phyloP scores from a whole-genome alignment of 2,888 invertebrate genomes.

The Candidula unifasciata region DNA sequence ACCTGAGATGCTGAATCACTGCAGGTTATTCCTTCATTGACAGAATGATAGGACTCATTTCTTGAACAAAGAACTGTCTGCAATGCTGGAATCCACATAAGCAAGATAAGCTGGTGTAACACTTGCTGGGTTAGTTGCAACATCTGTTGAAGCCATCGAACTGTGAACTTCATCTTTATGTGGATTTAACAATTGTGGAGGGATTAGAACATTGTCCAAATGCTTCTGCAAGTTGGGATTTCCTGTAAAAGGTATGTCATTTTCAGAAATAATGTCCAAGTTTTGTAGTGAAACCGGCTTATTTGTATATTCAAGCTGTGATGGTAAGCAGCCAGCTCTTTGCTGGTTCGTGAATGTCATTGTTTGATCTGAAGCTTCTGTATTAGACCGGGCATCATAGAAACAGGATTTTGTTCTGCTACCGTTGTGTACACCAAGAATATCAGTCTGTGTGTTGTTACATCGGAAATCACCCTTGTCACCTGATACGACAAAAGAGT shows the following conservation, averaged over 20 bases:
- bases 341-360: not conserved
- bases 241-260: constrained; percentile 70
- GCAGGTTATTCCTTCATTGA: not conserved
- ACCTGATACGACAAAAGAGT: constrained; percentile 71
- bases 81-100: too few relatives aligned
- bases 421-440: not conserved
- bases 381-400: not conserved
- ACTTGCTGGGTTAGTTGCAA: not conserved
- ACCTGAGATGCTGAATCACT: not conserved
- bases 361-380: not conserved
- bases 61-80: too few relatives aligned
- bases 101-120: too few relatives aligned
- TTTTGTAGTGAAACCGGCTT: not conserved
- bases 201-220: constrained; percentile 70
- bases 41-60: too few relatives aligned
- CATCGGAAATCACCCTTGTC: constrained; percentile 54
- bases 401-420: not conserved
- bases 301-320: not conserved
- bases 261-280: constrained; percentile 45
- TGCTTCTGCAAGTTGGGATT: constrained; percentile 75
- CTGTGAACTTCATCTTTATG: constrained; percentile 69
- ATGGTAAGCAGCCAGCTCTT: not conserved
- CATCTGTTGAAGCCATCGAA: constrained; percentile 71
- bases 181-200: constrained; percentile 67
- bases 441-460: not conserved